Conservation (phyloP, 2,888 invertebrate genomes). For the Aleiodes leptofemur region DNA sequence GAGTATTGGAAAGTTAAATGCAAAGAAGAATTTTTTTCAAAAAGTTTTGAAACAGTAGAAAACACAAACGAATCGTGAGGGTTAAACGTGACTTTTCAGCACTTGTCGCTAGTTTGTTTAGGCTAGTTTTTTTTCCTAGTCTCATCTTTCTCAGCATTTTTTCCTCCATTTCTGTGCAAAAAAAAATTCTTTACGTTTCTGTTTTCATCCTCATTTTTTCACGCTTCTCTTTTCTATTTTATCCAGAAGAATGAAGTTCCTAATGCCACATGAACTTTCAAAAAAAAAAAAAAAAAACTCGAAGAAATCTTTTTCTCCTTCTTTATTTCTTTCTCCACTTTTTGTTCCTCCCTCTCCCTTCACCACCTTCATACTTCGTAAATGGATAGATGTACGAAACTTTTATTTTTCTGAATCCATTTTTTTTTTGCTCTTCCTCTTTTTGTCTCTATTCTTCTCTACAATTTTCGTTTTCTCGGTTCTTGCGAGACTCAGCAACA, state of each 20-base stretch:
- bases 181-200: too few species aligned
- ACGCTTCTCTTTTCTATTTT: neutral
- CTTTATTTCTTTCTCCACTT: conserved; percentile 9
- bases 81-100: neutral
- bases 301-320: conserved; percentile 20
- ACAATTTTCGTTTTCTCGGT: neutral
- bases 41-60: conserved; percentile 1
- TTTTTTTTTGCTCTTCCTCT: neutral
- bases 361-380: neutral
- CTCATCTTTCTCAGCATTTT: neutral
- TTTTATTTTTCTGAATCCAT: conserved; percentile 12
- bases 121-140: conserved; percentile 31
- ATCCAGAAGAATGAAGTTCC: conserved; percentile 22
- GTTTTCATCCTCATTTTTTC: neutral
- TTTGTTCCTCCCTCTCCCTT: too few species aligned
- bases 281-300: neutral
- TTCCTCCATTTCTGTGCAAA: too few species aligned
- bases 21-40: neutral
- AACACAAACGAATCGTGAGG: conserved; percentile 12
- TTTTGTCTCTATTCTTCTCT: neutral
- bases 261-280: conserved; percentile 30
- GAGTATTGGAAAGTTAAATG: neutral
- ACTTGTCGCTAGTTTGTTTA: conserved; percentile 33
- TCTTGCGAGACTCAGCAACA: conserved; percentile 31
- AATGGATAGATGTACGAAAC: conserved; percentile 24